A percentile compares a stretch with the other conserved stretches of the same genome.
Conservation (phyloP, 2,113 vertebrate species). For the Atherinomorus stipes region DNA sequence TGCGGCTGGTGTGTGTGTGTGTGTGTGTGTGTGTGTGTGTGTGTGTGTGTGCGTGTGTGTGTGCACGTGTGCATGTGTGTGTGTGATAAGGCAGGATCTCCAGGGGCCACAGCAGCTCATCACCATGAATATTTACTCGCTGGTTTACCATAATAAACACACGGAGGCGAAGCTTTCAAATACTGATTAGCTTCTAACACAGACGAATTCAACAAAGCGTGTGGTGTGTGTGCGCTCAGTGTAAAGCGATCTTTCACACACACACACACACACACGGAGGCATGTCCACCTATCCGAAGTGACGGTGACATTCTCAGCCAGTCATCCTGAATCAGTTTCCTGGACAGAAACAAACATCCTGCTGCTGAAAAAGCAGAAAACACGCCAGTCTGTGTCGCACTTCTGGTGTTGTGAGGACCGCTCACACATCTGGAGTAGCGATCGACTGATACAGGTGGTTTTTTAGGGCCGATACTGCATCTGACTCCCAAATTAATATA, state of each 20-base stretch:
- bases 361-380: slow-evolving; percentile 33
- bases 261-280: slow-evolving; percentile 29
- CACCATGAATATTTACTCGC: slow-evolving; percentile 70
- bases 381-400: slow-evolving; percentile 2
- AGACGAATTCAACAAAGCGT: slow-evolving; percentile 43
- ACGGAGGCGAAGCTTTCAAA: slow-evolving; percentile 65
- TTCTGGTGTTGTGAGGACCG: slow-evolving; percentile 7
- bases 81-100: slow-evolving; percentile 63
- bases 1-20: slow-evolving; percentile 1
- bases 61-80: slow-evolving; percentile 36
- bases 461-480: too few relatives aligned
- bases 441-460: too few relatives aligned
- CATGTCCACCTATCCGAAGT: slow-evolving; percentile 28
- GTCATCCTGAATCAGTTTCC: slow-evolving; percentile 71
- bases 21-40: slow-evolving; percentile 33
- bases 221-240: slow-evolving; percentile 16
- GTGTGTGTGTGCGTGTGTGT: slow-evolving; percentile 20
- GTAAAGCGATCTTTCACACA: slow-evolving; percentile 27
- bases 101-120: slow-evolving; percentile 39
- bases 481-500: too few relatives aligned
- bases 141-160: slow-evolving; percentile 68
- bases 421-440: neutral
- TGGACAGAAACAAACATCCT: slow-evolving; percentile 57
- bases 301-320: slow-evolving; percentile 74
- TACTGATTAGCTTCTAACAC: slow-evolving; percentile 52